These are phyloP conservation scores for Tenebrosternarchus preto DNA, from an alignment of 2,113 vertebrate species.

Conservation along the genomic window DNA sequence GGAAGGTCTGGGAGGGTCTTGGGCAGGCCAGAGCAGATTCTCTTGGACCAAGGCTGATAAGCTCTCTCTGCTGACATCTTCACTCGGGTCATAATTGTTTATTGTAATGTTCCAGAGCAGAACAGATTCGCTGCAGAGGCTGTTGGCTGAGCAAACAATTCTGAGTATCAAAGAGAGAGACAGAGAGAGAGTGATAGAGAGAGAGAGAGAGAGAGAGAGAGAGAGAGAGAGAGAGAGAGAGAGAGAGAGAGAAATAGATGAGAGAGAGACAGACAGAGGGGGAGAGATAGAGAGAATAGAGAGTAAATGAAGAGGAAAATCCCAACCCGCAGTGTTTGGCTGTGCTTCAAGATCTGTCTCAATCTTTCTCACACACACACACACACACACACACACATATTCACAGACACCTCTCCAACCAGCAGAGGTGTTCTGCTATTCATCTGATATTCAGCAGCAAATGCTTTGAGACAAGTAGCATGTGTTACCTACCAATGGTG, in stretches of 20 bases:
- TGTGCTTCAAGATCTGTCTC: conserved; percentile 37
- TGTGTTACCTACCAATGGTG: background rate
- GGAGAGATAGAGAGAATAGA: conserved; percentile 46
- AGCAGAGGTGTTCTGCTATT: conserved; percentile 31
- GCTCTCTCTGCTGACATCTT: conserved; percentile 58
- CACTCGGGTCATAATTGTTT: conserved; percentile 68
- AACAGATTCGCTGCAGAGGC: conserved; percentile 56
- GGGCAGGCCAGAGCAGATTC: background rate
- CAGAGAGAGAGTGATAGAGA: conserved; percentile 24
- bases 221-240: conserved; percentile 14
- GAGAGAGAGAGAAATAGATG: conserved; percentile 28
- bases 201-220: conserved; percentile 24
- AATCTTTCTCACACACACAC: background rate
- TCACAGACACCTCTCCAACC: background rate
- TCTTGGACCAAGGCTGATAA: conserved; percentile 2
- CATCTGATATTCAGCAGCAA: background rate
- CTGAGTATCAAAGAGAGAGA: conserved; percentile 19
- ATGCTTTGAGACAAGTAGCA: background rate
- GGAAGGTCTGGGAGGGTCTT: too few relatives aligned
- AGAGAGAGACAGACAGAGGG: too few relatives aligned
- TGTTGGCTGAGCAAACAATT: conserved; percentile 59
- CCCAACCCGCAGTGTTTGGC: conserved; percentile 47
- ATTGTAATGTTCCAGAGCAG: conserved; percentile 62
- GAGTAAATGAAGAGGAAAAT: conserved; percentile 60
- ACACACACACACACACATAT: background rate